phyloP scores from a whole-genome alignment of 2,888 invertebrate genomes.

The Icerya purchasi region DNA sequence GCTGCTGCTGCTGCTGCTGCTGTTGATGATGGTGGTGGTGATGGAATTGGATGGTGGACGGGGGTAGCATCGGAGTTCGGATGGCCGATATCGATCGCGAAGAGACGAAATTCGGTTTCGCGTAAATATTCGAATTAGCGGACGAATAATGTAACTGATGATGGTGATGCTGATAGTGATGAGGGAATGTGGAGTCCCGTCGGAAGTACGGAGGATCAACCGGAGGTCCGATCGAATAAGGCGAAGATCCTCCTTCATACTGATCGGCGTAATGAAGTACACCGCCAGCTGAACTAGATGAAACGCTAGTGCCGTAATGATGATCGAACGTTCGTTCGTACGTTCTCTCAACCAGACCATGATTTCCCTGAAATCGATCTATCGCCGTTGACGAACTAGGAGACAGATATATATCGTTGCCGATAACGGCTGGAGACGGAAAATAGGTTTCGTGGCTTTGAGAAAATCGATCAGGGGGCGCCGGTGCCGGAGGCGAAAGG shows the following conservation, averaged over 20 bases:
- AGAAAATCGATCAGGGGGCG: conserved; percentile 26
- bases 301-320: conserved; percentile 5
- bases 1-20: neutral
- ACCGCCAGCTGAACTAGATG: conserved; percentile 20
- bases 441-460: conserved; percentile 15
- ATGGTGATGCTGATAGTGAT: neutral
- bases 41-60: conserved; percentile 9
- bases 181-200: too few relatives aligned
- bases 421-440: neutral
- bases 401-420: neutral
- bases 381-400: neutral
- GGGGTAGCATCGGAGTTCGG: conserved; percentile 7
- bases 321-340: conserved; percentile 11
- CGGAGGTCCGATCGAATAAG: conserved; percentile 21
- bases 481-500: conserved; percentile 44
- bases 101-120: conserved; percentile 9
- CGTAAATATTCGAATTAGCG: neutral
- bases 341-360: too few relatives aligned
- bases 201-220: conserved; percentile 37
- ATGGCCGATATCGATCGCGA: conserved; percentile 17
- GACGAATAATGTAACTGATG: neutral
- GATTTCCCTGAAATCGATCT: conserved; percentile 3
- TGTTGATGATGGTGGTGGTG: conserved; percentile 15
- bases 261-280: neutral
- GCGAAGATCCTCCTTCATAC: neutral